Evolutionary conservation across 1,140 invertebrate species (phyloP), one percentile per base, ranked within the genome.

Genomic region (Pogonus chalceus): DNA sequence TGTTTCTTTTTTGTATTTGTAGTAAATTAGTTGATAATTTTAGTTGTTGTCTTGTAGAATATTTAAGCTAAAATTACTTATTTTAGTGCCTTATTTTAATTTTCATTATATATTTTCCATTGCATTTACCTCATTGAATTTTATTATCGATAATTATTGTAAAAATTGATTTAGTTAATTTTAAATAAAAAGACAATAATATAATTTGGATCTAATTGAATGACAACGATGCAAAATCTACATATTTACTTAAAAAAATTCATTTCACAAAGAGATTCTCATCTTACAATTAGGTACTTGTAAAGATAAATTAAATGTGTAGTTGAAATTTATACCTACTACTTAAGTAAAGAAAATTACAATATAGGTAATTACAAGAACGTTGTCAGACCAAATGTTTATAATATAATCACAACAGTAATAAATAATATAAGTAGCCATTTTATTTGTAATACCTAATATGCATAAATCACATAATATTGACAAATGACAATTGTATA

Each of bases 221-320:
- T 43, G 37, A 43, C 37, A 43, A 43, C 37, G 37, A 43, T 43
- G 37, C 37, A 43, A 43, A 43, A 43, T 43, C 37, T 43, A 43
- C 37, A 43, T 43, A 43, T 43, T 43, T 12, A 18, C n/a, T n/a
- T n/a, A n/a, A n/a, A n/a, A n/a, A n/a, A 43, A 12, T 12, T 10
- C 9, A 43, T 43, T 18, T 43, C 4, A 43, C 4, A 31, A 31
- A 31, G 18, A 43, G 37, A 7, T 7, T 12, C 18, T 43, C 9
- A 12, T 10, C 37, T 43, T 43, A 43, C 9, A 3, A 43, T 3
- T 43, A 4, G 18, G 37, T 43, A 4, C 4, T 43, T 43, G 37
- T 12, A n/a, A n/a, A n/a, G n/a, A n/a, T n/a, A n/a, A n/a, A n/a
- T n/a, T 43, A 10, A 10, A 18, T 43, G 37, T 43, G 37, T 43